Conservation (phyloP, 2,888 invertebrate species). For the Microctonus hyperodae region DNA sequence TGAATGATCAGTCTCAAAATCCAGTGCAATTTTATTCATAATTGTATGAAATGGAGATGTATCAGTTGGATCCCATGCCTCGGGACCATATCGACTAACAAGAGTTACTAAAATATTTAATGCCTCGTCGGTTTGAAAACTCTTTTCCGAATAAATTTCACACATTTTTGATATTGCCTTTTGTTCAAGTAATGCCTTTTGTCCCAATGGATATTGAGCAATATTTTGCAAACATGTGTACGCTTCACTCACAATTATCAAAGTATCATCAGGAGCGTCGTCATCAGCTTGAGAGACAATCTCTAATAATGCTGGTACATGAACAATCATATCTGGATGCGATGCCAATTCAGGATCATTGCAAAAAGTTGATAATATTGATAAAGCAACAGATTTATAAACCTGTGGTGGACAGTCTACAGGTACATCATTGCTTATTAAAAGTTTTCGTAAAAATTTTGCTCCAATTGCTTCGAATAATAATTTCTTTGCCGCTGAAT, state of each 20-base stretch:
- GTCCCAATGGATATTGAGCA: constrained; percentile 79
- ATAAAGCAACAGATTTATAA: constrained; percentile 90
- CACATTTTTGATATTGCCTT: constrained; percentile 84
- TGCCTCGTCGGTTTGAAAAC: constrained; percentile 90
- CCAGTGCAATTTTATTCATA: constrained; percentile 82
- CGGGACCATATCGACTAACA: constrained; percentile 75
- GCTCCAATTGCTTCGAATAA: constrained; percentile 91
- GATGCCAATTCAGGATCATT: constrained; percentile 80
- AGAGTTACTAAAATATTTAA: constrained; percentile 80
- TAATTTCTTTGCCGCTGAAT: constrained; percentile 75
- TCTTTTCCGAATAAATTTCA: constrained; percentile 85
- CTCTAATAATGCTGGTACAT: constrained; percentile 82
- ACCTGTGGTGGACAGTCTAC: constrained; percentile 89
- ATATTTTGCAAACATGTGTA: constrained; percentile 84
- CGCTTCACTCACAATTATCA: constrained; percentile 86
- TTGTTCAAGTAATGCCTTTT: constrained; percentile 78
- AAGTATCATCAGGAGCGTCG: constrained; percentile 83
- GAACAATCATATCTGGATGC: constrained; percentile 83
- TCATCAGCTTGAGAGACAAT: constrained; percentile 86
- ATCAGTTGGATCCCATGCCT: constrained; percentile 77
- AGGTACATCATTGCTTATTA: constrained; percentile 78
- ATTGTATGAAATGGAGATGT: constrained; percentile 82
- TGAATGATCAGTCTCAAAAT: constrained; percentile 88
- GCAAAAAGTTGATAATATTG: constrained; percentile 87
- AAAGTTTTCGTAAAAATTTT: constrained; percentile 81